phyloP scores from a whole-genome alignment of 2,888 invertebrate species.

The Ferrisia virgata region DNA sequence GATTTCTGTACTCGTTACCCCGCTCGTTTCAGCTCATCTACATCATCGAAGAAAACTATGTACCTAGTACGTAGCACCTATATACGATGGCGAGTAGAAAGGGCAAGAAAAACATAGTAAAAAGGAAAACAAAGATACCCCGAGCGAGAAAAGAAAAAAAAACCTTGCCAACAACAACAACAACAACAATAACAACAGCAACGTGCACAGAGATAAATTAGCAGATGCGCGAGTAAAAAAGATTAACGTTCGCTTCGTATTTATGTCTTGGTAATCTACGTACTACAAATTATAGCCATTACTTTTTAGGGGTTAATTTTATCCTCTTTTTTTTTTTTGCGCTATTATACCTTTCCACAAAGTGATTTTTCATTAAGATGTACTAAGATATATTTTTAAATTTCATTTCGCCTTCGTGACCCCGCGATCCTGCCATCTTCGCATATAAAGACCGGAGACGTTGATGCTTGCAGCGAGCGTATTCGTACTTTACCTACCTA shows the following conservation, averaged over 20 bases:
- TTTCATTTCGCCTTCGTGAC: conserved; percentile 37
- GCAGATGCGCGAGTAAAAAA: conserved; percentile 42
- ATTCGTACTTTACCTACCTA: too few species aligned
- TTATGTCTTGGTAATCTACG: conserved; percentile 42
- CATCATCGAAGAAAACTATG: neutral
- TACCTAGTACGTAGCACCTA: neutral
- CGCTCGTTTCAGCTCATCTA: neutral
- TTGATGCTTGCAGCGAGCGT: too few species aligned
- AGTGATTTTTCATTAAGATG: conserved; percentile 45
- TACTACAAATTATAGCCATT: conserved; percentile 45
- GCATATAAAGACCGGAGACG: neutral
- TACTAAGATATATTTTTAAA: conserved; percentile 42
- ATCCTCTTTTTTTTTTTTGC: conserved; percentile 35
- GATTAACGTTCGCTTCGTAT: conserved; percentile 42
- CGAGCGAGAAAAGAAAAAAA: neutral
- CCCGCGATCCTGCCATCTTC: neutral
- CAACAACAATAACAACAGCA: neutral
- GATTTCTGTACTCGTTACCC: neutral
- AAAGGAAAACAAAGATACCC: neutral
- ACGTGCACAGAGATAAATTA: conserved; percentile 36
- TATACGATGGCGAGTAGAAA: neutral
- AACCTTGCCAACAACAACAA: neutral
- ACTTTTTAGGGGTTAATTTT: conserved; percentile 44
- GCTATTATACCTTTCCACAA: conserved; percentile 43
- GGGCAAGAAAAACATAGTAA: neutral